A percentile compares a stretch with the other conserved stretches of the same genome.
Evolutionary conservation across 2,888 invertebrate genomes (phyloP).

Genomic region (Agonopterix heracliana): DNA sequence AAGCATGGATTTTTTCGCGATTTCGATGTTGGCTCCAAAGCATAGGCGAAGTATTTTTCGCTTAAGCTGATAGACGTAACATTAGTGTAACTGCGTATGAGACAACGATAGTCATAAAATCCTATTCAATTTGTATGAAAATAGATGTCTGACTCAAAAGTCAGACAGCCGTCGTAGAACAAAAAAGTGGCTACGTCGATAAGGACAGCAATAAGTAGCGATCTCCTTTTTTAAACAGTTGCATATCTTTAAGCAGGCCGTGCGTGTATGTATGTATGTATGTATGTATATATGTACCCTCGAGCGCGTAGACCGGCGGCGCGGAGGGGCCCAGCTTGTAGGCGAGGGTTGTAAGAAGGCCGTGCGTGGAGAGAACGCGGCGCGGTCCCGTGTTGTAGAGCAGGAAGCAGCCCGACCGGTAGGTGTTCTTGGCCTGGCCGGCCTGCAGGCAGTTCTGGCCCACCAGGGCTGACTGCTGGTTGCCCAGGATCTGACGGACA

Average conservation of each 20-base stretch:
- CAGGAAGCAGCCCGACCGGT: conserved; percentile 95
- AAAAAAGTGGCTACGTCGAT: too few relatives aligned
- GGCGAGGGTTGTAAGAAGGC: conserved; percentile 92
- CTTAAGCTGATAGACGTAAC: too few relatives aligned
- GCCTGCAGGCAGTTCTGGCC: conserved; percentile 92
- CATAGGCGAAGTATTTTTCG: too few relatives aligned
- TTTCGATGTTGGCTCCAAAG: too few relatives aligned
- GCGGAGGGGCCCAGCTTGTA: conserved; percentile 90
- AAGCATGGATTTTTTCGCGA: too few relatives aligned
- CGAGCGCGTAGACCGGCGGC: conserved; percentile 93
- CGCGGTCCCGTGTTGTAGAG: conserved; percentile 95
- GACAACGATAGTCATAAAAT: too few relatives aligned
- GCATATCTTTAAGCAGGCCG: background rate
- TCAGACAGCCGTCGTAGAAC: too few relatives aligned
- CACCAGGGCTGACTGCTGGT: conserved; percentile 95
- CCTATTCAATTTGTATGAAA: too few relatives aligned
- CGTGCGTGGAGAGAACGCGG: conserved; percentile 89
- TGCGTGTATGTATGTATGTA: background rate
- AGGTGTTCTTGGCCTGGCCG: conserved; percentile 96
- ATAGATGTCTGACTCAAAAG: too few relatives aligned
- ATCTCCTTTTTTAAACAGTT: too few relatives aligned
- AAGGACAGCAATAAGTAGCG: too few relatives aligned
- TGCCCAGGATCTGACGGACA: conserved; percentile 88
- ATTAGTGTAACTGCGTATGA: too few relatives aligned
- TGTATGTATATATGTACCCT: conserved; percentile 72